Evolutionary conservation across 2,888 invertebrate species (phyloP).

Genomic region (Pachymerium ferrugineum): DNA sequence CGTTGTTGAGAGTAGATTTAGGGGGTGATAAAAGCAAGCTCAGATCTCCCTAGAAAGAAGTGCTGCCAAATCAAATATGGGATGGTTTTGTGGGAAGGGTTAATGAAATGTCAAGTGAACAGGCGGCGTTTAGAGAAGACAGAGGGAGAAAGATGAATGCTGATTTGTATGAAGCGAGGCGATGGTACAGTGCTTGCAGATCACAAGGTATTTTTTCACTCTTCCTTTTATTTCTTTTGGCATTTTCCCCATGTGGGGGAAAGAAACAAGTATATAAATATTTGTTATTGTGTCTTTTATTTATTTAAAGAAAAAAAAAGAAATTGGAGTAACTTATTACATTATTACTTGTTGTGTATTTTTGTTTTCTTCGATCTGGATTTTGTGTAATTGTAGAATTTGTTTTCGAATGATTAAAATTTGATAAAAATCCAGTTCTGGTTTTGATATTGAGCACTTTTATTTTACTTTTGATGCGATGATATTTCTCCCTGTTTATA

Average conservation of each 20-base stretch:
- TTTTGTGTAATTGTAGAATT: slow-evolving; percentile 5
- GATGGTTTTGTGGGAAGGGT: not conserved
- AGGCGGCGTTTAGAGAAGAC: slow-evolving; percentile 27
- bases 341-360: not conserved
- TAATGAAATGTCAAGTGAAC: not conserved
- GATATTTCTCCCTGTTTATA: no score
- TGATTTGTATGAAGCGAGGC: slow-evolving; percentile 36
- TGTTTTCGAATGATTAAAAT: not conserved
- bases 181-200: slow-evolving; percentile 34
- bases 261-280: slow-evolving; percentile 17
- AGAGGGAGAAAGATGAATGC: slow-evolving; percentile 29
- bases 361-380: not conserved
- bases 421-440: slow-evolving; percentile 12
- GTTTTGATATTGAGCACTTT: slow-evolving; percentile 16
- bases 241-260: slow-evolving; percentile 28
- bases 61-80: not conserved
- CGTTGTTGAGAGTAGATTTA: not conserved
- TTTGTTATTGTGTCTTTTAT: slow-evolving; percentile 25
- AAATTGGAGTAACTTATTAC: not conserved
- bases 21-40: not conserved
- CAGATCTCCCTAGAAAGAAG: slow-evolving; percentile 8
- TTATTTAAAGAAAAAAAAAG: no score
- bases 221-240: slow-evolving; percentile 35
- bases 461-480: not conserved
- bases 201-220: slow-evolving; percentile 36